phyloP scores from a whole-genome alignment of 1,140 invertebrate species.

The Maniola jurtina region DNA sequence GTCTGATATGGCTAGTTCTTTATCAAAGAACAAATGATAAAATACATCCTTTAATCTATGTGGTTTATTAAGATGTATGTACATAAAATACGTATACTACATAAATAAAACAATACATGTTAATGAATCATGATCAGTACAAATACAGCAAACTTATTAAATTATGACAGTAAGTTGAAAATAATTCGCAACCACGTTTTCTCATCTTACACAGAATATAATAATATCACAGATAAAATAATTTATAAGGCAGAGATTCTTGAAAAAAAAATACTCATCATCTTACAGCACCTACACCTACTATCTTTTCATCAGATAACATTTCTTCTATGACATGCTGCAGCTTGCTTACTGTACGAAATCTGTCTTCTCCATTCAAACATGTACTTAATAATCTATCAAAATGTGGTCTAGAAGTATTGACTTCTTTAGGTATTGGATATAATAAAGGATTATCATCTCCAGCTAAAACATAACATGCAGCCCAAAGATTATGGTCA shows the following conservation, averaged over 20 bases:
- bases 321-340: conserved; percentile 64
- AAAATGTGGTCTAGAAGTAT: conserved; percentile 54
- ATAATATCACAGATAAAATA: conserved; percentile 41
- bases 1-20: too few species aligned
- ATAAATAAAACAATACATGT: too few species aligned
- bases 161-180: not conserved
- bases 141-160: not conserved
- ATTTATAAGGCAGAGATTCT: not conserved
- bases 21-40: too few species aligned
- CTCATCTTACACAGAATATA: not conserved
- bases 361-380: conserved; percentile 58
- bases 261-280: conserved; percentile 35
- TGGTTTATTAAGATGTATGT: too few species aligned
- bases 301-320: conserved; percentile 54
- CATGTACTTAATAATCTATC: conserved; percentile 51
- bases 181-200: conserved; percentile 11
- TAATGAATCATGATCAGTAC: too few species aligned
- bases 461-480: conserved; percentile 63
- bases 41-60: too few species aligned
- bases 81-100: too few species aligned
- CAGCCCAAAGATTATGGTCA: conserved; percentile 71
- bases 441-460: conserved; percentile 59
- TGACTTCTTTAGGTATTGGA: conserved; percentile 60
- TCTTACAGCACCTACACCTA: conserved; percentile 42
- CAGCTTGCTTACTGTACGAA: conserved; percentile 54